Base-by-base conservation (phyloP, 2,888 invertebrate species). In the Perithous albicinctus region DNA sequence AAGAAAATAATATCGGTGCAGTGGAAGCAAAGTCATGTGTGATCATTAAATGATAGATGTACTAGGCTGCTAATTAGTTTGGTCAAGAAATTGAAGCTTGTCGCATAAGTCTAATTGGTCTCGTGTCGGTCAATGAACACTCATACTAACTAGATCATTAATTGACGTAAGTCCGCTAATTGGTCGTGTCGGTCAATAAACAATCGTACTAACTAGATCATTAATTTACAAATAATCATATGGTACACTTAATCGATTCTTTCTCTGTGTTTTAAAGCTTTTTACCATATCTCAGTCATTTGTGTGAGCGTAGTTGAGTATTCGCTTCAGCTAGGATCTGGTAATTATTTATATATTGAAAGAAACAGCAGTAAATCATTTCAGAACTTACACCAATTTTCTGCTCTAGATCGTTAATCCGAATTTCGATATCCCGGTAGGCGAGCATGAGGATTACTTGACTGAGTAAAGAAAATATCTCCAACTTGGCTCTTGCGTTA, bases 401-500 rank as follows among this genome's bases (percentile, higher is more conserved):
- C 29, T 29, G n/a, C n/a, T n/a, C n/a, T n/a, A n/a, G n/a, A n/a
- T 29, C 29, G 29, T 29, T 29, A 29, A 29, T 29, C 5, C 29
- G 29, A 29, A 29, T n/a, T n/a, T n/a, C n/a, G n/a, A n/a, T 0
- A n/a, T 20, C 43, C n/a, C 2, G 1, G n/a, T 12, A 41, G 2
- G 8, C 29, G 10, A 43, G 2, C 10, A n/a, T 29, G 20, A 23
- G 1, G 12, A 66, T 66, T 18, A 66, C 32, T 32, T 5, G 4
- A 8, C 18, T 12, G 18, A 29, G 43, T 8, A 20, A 48, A 66
- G 1, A 5, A 26, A 46, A n/a, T 66, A 48, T 48, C 48, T 18
- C 48, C 12, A 48, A 66, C 66, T 66, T 66, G 18, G 66, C 48
- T 32, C 15, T 35, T 18, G 46, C 6, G 32, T 66, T 66, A 66